Evolutionary conservation across 1,140 invertebrate species (phyloP), one percentile per base, ranked within the genome.

Genomic region (Cyrtorhinus lividipennis): DNA sequence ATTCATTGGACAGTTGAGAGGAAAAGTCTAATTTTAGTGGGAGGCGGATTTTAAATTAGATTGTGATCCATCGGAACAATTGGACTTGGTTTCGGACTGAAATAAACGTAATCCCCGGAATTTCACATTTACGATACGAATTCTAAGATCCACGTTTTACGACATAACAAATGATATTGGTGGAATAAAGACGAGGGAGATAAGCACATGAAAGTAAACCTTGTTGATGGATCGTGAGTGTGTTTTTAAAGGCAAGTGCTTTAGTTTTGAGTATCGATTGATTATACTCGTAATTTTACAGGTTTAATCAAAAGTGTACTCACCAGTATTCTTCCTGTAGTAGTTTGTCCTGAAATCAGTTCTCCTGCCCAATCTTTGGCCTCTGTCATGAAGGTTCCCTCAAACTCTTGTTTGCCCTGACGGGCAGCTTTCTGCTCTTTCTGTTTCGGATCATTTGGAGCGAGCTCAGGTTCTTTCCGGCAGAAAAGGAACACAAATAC

Each of bases 281-380:
- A n/a, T n/a, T n/a, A n/a, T n/a, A n/a, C 56, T 2, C 13, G 15
- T 3, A 23, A 24, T 58, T 57, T 10, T 13, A 13, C 22, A 13
- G 26, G n/a, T n/a, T n/a, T n/a, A n/a, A n/a, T n/a, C n/a, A n/a
- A 38, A 38, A 38, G 15, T 60, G 10, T 18, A 82, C 88, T 89
- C 76, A 98, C 95, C 83, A 99, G 81, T 75, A 99, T 99, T 76
- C 96, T 83, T 73, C 96, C 96, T 71, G 95, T 99, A 72, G 95
- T 98, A 70, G 94, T 98, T 79, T 99, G 96, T 73, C 96, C 96
- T 71, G 95, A 98, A 77, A 99, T 99, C 72, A 99, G 86, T 79
- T 99, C 96, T 74, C 96, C 96, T 73, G 96, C 96, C 95, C 96
- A 98, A 79, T 98, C 96, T 81, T 98, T 98, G 72, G 95, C 95